These are phyloP conservation scores for Pectinophora gossypiella DNA, from an alignment of 1,140 invertebrate genomes.

Conservation along the genomic window DNA sequence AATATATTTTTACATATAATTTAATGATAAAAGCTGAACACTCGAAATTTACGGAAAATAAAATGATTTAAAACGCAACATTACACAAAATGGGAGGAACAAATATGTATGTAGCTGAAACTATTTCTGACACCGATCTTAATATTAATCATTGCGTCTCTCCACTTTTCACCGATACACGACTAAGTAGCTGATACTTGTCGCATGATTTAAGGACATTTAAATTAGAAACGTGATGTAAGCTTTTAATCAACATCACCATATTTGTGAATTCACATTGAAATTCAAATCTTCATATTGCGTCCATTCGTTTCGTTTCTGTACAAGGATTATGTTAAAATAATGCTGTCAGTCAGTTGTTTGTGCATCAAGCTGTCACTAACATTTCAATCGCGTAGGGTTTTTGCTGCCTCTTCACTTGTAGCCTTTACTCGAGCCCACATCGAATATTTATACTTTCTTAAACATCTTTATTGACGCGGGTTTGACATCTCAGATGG, in stretches of 20 bases:
- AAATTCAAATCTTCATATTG: conserved; percentile 68
- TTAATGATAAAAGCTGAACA: no score
- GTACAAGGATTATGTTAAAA: conserved; percentile 73
- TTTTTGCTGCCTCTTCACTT: conserved; percentile 63
- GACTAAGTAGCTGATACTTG: no score
- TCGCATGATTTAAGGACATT: conserved; percentile 34
- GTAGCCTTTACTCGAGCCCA: conserved; percentile 34
- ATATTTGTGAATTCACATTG: conserved; percentile 61
- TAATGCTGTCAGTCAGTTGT: conserved; percentile 66
- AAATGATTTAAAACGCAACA: no score
- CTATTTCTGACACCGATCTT: no score
- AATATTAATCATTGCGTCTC: no score
- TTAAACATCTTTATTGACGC: conserved; percentile 72
- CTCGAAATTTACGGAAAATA: no score
- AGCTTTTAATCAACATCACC: conserved; percentile 59
- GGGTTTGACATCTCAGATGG: conserved; percentile 48
- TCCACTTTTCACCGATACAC: no score
- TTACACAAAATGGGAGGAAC: no score
- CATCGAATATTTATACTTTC: conserved; percentile 69
- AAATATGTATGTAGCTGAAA: no score
- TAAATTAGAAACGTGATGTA: conserved; percentile 53
- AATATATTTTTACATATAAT: no score
- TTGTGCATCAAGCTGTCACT: conserved; percentile 70
- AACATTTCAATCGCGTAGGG: conserved; percentile 68
- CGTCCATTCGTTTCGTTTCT: conserved; percentile 63